A percentile compares a stretch with the other conserved stretches of the same genome.
Conservation (phyloP, 1,140 invertebrate species). For the Cydia strobilella region DNA sequence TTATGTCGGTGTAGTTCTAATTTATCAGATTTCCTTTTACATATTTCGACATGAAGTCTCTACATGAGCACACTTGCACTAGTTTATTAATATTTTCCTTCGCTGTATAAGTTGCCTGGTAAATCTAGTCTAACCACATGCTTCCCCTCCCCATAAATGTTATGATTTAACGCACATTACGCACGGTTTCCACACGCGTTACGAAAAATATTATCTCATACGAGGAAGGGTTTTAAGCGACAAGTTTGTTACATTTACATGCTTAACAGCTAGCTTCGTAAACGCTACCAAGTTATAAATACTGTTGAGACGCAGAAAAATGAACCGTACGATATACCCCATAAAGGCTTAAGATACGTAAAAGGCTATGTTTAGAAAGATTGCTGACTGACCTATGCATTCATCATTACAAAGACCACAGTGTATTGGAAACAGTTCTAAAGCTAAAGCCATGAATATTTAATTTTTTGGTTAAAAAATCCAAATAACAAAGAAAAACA, state of each 20-base stretch:
- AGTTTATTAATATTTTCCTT: neutral
- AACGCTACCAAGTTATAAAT: conserved; percentile 1
- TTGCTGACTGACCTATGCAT: too few relatives aligned
- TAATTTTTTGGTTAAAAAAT: too few relatives aligned
- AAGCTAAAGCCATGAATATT: too few relatives aligned
- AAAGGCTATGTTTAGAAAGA: neutral
- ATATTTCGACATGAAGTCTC: too few relatives aligned
- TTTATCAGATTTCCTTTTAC: too few relatives aligned
- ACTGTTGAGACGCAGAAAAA: neutral
- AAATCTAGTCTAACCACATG: neutral
- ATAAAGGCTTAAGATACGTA: neutral
- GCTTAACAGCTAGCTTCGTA: neutral
- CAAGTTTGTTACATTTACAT: conserved; percentile 22
- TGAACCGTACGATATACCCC: neutral
- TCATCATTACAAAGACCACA: too few relatives aligned
- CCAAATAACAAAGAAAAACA: too few relatives aligned
- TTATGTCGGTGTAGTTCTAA: too few relatives aligned
- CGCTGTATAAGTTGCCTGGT: neutral
- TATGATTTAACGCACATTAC: neutral
- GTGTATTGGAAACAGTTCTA: too few relatives aligned
- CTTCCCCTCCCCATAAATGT: neutral
- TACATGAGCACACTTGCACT: neutral
- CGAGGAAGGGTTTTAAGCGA: conserved; percentile 10
- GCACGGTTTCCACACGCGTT: conserved; percentile 1
- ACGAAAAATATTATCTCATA: conserved; percentile 16